Evolutionary conservation across 2,888 invertebrate species (phyloP).

Genomic region (Mimachlamys varia): DNA sequence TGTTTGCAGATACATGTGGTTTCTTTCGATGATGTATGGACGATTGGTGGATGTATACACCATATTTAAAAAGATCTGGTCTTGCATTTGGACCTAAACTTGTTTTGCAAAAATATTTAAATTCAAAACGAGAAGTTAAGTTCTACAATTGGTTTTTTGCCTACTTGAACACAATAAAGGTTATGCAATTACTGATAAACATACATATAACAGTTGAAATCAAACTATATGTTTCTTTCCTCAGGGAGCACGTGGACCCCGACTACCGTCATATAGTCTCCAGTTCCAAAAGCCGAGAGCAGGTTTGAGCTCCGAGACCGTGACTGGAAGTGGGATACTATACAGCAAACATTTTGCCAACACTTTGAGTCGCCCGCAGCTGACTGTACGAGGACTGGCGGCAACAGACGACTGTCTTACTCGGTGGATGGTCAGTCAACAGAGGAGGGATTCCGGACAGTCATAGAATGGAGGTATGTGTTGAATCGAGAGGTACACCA

Average conservation of each 20-base stretch:
- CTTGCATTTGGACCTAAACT: no score
- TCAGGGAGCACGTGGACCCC: conserved; percentile 1
- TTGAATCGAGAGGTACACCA: no score
- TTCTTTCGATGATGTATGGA: neutral
- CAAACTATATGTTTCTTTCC: neutral
- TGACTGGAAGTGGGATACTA: neutral
- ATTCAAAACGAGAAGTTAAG: no score
- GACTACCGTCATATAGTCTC: neutral
- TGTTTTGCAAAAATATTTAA: no score
- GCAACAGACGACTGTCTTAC: conserved; percentile 16
- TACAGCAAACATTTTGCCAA: conserved; percentile 19
- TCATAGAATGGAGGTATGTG: neutral
- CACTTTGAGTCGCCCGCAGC: neutral
- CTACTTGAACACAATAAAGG: no score
- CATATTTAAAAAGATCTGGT: no score
- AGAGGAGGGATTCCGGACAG: neutral
- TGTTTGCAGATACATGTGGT: neutral
- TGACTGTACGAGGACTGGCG: neutral
- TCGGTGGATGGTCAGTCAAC: neutral
- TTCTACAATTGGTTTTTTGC: no score
- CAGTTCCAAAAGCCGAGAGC: neutral
- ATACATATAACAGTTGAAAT: no score
- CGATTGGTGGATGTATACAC: no score
- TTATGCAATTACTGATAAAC: no score
- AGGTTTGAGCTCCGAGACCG: neutral